Evolutionary conservation across 2,113 vertebrate genomes (phyloP), one percentile per base, ranked within the genome.

Genomic region (Pavo muticus): DNA sequence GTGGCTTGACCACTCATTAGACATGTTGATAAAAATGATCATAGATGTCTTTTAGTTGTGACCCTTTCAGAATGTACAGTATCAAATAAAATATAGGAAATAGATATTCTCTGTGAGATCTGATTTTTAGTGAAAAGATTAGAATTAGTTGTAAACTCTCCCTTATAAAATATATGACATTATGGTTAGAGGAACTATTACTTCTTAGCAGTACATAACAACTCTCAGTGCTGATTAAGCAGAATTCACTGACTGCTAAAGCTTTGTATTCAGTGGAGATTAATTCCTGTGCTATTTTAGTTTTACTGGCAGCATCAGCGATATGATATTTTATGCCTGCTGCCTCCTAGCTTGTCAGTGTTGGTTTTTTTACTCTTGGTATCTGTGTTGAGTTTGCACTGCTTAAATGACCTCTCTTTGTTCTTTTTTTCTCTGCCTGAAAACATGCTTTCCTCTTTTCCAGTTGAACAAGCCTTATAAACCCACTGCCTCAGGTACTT

Each of bases 401-500:
- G 44, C 63, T 85, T 89, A 76, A 89, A 61, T 85, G 44, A 78
- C n/a, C 48, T 75, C 32, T 57, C 70, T 95, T 64, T 71, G 35
- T 44, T 88, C 61, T 79, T 82, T 50, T 52, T 69, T 68, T 72
- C 60, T 84, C 60, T 63, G 23, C 29, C 24, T 82, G 29, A 47
- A 61, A 85, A 76, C 80, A 71, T 47, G 24, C 37, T 82, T 94
- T 32, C 32, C 19, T n/a, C 2, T 83, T 81, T 94, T 88, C 52
- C 32, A 83, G 11, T 3, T 65, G 60, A 88, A 91, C 79, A 90
- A 85, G 25, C 75, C 67, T 87, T 89, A 76, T 54, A 96, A 94
- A 79, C 13, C 13, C 27, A 56, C 24, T 70, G 87, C 84, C 81
- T 87, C 3, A 2, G 54, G 81, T 87, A 86, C 67, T 95, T 85